These are phyloP conservation scores for Lagopus leucura DNA, from an alignment of 2,113 vertebrate genomes.

Conservation along the genomic window DNA sequence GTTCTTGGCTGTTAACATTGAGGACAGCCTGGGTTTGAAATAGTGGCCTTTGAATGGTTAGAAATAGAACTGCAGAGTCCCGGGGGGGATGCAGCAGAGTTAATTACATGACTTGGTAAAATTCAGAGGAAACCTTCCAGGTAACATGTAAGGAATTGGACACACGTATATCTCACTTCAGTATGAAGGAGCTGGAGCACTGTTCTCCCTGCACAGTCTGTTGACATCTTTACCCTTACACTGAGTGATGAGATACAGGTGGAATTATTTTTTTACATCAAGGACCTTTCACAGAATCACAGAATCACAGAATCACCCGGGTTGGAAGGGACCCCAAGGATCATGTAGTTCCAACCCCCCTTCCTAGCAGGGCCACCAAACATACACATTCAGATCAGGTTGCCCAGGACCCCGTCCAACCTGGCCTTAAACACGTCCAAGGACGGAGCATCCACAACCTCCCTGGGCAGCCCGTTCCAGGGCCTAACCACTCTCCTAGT, in stretches of 20 bases:
- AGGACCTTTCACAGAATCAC: no score
- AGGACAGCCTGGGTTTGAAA: background rate
- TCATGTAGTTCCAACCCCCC: no score
- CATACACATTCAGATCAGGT: no score
- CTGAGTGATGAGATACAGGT: conserved; percentile 16
- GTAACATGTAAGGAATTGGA: conserved; percentile 48
- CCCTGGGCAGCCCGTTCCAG: no score
- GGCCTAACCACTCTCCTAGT: no score
- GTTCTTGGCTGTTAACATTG: background rate
- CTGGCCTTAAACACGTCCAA: no score
- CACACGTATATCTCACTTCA: conserved; percentile 48
- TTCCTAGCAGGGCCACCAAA: no score
- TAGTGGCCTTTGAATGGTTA: background rate
- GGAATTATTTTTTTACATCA: conserved; percentile 39
- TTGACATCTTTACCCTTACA: conserved; percentile 17
- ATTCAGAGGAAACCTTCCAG: conserved; percentile 38
- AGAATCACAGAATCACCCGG: no score
- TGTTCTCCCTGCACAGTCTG: conserved; percentile 13
- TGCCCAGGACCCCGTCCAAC: no score
- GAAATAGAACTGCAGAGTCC: background rate
- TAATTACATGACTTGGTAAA: conserved; percentile 44
- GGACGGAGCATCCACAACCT: no score
- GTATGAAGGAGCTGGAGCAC: background rate
- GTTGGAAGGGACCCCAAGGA: no score
- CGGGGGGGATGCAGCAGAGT: conserved; percentile 1